Evolutionary conservation across 2,797 vertebrate genomes (phyloP).

Genomic region (Decapterus maruadsi): DNA sequence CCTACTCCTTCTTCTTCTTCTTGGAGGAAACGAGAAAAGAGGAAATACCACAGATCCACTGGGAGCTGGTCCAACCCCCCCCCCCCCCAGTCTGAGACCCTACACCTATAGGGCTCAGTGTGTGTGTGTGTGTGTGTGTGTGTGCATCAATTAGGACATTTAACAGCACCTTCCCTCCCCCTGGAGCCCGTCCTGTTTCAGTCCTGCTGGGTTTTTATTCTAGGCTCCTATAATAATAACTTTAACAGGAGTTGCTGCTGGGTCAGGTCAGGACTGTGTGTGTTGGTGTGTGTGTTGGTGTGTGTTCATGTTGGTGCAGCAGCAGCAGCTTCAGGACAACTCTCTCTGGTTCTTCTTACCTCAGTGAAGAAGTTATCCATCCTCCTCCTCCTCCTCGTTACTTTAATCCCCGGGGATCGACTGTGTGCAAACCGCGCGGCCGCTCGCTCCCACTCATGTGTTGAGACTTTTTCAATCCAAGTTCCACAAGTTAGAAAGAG

Average conservation of each 20-base stretch:
- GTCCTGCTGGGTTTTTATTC: not conserved
- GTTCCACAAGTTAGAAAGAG: not conserved
- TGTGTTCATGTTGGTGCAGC: not conserved
- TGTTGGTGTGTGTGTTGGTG: no score
- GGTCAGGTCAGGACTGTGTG: no score
- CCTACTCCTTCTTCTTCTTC: not conserved
- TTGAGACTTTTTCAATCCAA: slow-evolving; percentile 55
- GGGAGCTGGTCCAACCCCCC: slow-evolving; percentile 47
- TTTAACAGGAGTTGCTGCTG: no score
- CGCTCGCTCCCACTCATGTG: slow-evolving; percentile 67
- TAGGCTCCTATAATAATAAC: not conserved
- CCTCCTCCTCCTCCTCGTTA: slow-evolving; percentile 47
- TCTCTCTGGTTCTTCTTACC: slow-evolving; percentile 78
- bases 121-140: not conserved
- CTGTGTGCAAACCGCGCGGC: slow-evolving; percentile 43
- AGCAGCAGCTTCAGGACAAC: no score
- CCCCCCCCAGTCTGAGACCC: slow-evolving; percentile 8
- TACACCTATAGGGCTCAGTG: not conserved
- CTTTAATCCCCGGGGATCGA: slow-evolving; percentile 67
- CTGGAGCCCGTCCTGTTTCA: not conserved
- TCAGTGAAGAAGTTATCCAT: slow-evolving; percentile 92
- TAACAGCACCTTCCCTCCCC: not conserved
- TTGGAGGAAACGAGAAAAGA: slow-evolving; percentile 68
- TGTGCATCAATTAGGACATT: not conserved
- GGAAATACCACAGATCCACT: slow-evolving; percentile 72